phyloP scores from a whole-genome alignment of 2,113 vertebrate genomes.

The Cacatua alba region DNA sequence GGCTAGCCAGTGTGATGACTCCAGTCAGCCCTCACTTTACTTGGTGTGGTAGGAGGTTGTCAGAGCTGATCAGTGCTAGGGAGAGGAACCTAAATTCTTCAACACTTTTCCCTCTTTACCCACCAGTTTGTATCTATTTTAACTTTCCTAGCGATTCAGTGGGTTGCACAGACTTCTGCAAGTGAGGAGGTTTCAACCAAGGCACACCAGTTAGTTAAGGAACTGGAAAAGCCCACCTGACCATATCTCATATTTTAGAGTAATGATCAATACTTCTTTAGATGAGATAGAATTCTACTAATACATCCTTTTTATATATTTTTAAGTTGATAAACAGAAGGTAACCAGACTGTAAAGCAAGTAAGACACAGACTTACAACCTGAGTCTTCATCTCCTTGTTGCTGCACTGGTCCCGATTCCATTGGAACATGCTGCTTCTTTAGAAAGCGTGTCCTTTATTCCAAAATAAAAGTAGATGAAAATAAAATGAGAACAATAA shows the following conservation, averaged over 20 bases:
- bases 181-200: background rate
- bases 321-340: background rate
- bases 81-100: background rate
- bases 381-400: background rate
- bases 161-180: background rate
- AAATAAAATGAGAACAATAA: background rate
- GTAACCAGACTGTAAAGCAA: background rate
- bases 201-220: background rate
- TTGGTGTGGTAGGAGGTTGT: background rate
- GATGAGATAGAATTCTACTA: background rate
- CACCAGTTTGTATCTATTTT: background rate
- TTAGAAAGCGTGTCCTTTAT: background rate
- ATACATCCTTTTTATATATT: background rate
- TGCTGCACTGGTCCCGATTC: background rate
- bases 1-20: background rate
- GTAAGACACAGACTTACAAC: background rate
- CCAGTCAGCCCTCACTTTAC: background rate
- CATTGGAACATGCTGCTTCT: background rate
- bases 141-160: background rate
- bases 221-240: background rate
- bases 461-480: background rate
- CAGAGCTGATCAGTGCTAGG: background rate
- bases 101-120: background rate
- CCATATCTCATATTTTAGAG: background rate
- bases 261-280: background rate